Base-by-base conservation (phyloP, 2,888 invertebrate genomes). In the Pollenia labialis region DNA sequence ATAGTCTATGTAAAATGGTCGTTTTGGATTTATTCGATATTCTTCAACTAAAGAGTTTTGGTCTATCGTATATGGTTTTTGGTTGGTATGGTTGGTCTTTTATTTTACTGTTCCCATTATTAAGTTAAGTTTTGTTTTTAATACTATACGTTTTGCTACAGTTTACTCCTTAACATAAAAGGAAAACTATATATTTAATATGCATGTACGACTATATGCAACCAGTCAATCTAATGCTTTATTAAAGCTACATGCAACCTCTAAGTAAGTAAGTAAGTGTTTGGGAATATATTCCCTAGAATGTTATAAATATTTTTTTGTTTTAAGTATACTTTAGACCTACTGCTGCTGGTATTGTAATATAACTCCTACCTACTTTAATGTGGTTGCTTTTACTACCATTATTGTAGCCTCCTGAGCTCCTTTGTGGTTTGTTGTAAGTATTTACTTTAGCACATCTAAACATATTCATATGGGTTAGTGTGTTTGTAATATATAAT, bases 251-350 rank as follows among this genome's bases (percentile, higher is more conserved):
- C 14, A 58, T 72, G 8, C 16, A 14, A 0, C 8, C 11, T 60
- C 14, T 32, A 8, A 42, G 32, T 44, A 12, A 16, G 46, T 50
- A 46, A 9, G n/a, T n/a, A 75, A 16, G 14, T 42, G 18, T 56
- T 44, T 75, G 16, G 52, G 62, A 75, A 52, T 74, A 75, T 50
- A 69, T 69, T 40, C 40, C n/a, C 69, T 16, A 42, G 48, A 54
- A 44, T 69, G 16, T 1, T 58, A 32, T 16, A 42, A 23, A 14
- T 46, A 23, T 40, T 42, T 14, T 74, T 64, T 77, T 32, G 32
- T 32, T 40, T 66, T 58, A 56, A 18, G 18, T 23, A 68, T 23
- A 48, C 76, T 32, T 46, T 11, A 56, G 42, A 69, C 9, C 14
- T 12, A 58, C 6, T 68, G 23, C 48, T 6, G 32, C 54, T 44